Conservation (phyloP, 2,888 invertebrate genomes). For the Cosmia pyralina region DNA sequence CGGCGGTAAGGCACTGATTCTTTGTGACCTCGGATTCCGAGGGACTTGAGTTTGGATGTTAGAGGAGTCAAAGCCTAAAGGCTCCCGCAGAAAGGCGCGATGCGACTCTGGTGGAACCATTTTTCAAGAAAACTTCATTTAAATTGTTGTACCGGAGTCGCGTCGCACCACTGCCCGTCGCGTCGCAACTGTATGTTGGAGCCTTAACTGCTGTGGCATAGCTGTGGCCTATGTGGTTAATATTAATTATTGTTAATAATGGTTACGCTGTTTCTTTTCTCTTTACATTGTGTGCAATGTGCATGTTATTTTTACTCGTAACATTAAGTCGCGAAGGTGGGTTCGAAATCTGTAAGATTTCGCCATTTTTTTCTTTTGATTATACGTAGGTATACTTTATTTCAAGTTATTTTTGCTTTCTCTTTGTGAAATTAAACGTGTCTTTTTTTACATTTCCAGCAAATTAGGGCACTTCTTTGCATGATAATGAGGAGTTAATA, state of each 20-base stretch:
- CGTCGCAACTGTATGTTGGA: too few species aligned
- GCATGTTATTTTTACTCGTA: conserved; percentile 21
- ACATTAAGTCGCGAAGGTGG: background rate
- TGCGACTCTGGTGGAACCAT: too few species aligned
- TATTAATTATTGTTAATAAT: too few species aligned
- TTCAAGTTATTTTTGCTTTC: background rate
- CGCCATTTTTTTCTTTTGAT: background rate
- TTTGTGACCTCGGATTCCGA: background rate
- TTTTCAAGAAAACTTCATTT: too few species aligned
- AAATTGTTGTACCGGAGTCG: too few species aligned
- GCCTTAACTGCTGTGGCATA: conserved; percentile 3
- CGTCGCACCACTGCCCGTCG: too few species aligned
- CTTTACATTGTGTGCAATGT: background rate
- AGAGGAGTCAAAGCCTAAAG: background rate
- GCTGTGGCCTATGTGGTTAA: conserved; percentile 21
- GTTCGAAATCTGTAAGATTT: background rate
- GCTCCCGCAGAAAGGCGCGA: too few species aligned
- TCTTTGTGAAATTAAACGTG: background rate
- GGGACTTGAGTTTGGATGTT: background rate
- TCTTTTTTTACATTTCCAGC: background rate
- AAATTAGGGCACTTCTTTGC: background rate
- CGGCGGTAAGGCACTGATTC: background rate
- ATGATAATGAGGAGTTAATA: background rate
- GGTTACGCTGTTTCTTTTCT: background rate
- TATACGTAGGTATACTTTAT: background rate